Percentiles rank a stretch among this genome's conserved stretches.
These are phyloP conservation scores for Oopsacas minuta DNA, from an alignment of 37 sponge, comb jelly and placozoan genomes.

Conservation along the genomic window DNA sequence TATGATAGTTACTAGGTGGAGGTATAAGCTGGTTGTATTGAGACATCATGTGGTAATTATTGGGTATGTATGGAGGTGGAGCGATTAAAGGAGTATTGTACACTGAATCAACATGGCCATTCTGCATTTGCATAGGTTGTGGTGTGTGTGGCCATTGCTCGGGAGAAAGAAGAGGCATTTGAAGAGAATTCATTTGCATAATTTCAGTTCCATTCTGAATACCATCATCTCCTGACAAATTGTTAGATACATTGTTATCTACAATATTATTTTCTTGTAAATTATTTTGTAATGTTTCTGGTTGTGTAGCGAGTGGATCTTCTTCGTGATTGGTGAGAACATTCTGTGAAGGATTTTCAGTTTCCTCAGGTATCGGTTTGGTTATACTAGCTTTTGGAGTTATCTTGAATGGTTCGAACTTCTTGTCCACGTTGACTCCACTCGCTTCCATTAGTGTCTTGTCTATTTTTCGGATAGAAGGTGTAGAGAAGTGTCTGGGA, in stretches of 20 bases:
- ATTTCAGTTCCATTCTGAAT: not conserved
- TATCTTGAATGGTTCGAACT: not conserved
- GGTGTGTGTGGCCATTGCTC: not conserved
- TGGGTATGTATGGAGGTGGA: not conserved
- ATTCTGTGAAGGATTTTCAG: not conserved
- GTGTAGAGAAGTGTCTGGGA: not conserved
- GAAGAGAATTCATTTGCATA: not conserved
- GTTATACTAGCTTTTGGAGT: not conserved
- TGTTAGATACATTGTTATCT: not conserved
- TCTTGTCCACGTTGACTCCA: not conserved
- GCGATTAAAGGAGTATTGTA: not conserved
- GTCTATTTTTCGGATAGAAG: constrained; percentile 12
- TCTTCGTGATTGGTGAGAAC: not conserved
- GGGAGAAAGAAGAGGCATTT: not conserved
- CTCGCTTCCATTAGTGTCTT: not conserved
- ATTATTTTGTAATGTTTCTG: not conserved
- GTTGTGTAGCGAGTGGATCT: not conserved
- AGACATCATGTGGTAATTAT: not conserved
- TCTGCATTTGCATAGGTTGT: not conserved
- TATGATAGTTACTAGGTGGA: not conserved
- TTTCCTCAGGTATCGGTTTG: not conserved
- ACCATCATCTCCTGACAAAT: not conserved
- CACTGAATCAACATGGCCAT: not conserved
- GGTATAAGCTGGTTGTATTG: not conserved
- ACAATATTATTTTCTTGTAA: not conserved